phyloP scores from a whole-genome alignment of 37 sponge, comb jelly and placozoan species.

The Corticium candelabrum region DNA sequence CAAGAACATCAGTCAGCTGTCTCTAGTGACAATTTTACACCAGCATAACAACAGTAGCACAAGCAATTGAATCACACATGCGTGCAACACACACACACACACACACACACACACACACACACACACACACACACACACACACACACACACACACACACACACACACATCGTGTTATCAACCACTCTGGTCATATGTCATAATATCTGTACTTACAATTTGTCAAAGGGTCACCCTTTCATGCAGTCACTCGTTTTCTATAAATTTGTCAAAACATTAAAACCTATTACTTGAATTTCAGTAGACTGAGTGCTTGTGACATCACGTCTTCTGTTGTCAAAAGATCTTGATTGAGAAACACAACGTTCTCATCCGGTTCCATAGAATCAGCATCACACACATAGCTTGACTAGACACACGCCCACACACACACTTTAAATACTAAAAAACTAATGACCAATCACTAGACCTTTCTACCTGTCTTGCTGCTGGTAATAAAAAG shows the following conservation, averaged over 20 bases:
- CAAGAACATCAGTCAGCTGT: too few species aligned
- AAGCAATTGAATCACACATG: background rate
- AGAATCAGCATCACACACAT: slow-evolving; percentile 18
- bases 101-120: slow-evolving; percentile 5
- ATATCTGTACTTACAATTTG: too few species aligned
- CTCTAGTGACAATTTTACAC: too few species aligned
- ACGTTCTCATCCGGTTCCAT: slow-evolving; percentile 36
- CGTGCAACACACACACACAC: background rate
- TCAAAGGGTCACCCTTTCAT: too few species aligned
- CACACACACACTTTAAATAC: background rate
- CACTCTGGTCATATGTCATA: too few species aligned
- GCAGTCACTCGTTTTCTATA: too few species aligned
- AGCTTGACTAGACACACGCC: slow-evolving; percentile 25
- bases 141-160: slow-evolving; percentile 5
- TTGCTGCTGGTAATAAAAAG: slow-evolving; percentile 49
- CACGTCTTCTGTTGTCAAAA: slow-evolving; percentile 34
- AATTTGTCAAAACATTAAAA: background rate
- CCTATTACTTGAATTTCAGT: slow-evolving; percentile 8
- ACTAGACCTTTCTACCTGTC: slow-evolving; percentile 28
- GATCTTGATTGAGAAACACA: slow-evolving; percentile 42
- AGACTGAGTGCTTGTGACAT: slow-evolving; percentile 28
- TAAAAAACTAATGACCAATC: background rate
- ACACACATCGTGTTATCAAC: too few species aligned
- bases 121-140: background rate
- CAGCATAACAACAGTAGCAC: too few species aligned